These are phyloP conservation scores for Nemopilema nomurai DNA, from an alignment of 30 jellyfish, hydroid and myxozoan genomes.

Conservation along the genomic window DNA sequence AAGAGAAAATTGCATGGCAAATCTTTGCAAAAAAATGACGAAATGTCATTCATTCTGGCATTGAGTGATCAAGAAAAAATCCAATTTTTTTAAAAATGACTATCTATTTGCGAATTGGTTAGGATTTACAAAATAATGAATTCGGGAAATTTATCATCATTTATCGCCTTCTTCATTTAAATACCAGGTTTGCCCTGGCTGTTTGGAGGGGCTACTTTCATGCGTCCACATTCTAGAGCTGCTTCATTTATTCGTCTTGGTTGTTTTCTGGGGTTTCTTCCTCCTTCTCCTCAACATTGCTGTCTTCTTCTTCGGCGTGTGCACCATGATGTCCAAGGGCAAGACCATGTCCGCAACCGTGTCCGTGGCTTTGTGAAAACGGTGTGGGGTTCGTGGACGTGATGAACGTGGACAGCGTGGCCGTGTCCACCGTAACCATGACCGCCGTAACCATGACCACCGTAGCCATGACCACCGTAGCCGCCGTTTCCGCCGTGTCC, in stretches of 20 bases:
- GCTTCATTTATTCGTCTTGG: constrained; percentile 9
- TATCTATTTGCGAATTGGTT: not conserved
- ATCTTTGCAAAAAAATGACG: too few species aligned
- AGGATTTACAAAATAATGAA: not conserved
- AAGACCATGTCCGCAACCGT: constrained; percentile 17
- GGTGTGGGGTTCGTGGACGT: constrained; percentile 27
- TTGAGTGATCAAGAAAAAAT: not conserved
- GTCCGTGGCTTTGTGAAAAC: too few species aligned
- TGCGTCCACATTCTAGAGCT: not conserved
- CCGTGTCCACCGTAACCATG: constrained; percentile 35
- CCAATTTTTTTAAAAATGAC: not conserved
- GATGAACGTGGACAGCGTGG: constrained; percentile 5
- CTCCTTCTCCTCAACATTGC: constrained; percentile 34
- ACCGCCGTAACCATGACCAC: constrained; percentile 42
- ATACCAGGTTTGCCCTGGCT: not conserved
- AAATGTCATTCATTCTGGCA: too few species aligned
- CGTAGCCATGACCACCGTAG: constrained; percentile 41
- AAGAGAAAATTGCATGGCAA: too few species aligned
- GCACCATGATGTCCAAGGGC: constrained; percentile 30
- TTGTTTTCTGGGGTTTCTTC: constrained; percentile 46
- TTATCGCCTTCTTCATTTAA: too few species aligned
- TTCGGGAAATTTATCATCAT: not conserved
- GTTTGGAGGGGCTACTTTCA: not conserved
- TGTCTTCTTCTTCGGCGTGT: constrained; percentile 7
- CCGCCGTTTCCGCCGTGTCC: constrained; percentile 51